Evolutionary conservation across 1,140 invertebrate species (phyloP).

Genomic region (Aradophagus sp.): DNA sequence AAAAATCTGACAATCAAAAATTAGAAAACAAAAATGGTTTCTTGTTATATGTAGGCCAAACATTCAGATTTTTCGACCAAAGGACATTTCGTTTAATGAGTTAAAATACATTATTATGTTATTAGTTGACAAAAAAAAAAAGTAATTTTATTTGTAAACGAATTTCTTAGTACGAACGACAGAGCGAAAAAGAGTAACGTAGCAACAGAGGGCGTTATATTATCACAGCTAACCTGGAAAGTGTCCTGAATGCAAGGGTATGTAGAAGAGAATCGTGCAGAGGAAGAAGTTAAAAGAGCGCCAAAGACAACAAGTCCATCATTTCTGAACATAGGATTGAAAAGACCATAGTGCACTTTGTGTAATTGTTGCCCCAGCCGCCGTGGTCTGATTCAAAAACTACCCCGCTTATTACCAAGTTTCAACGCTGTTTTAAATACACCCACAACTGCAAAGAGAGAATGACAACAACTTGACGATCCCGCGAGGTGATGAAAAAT

Average conservation of each 20-base stretch:
- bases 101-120: too few species aligned
- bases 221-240: too few species aligned
- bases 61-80: too few species aligned
- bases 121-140: too few species aligned
- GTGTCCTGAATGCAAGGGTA: slow-evolving; percentile 42
- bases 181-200: too few species aligned
- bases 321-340: slow-evolving; percentile 63
- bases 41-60: too few species aligned
- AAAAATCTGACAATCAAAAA: too few species aligned
- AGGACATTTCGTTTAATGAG: too few species aligned
- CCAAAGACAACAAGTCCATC: slow-evolving; percentile 63
- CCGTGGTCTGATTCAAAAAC: slow-evolving; percentile 59
- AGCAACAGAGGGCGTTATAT: too few species aligned
- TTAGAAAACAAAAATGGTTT: too few species aligned
- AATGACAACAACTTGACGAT: slow-evolving; percentile 46
- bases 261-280: slow-evolving; percentile 26
- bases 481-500: slow-evolving; percentile 26
- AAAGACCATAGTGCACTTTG: slow-evolving; percentile 66
- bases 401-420: slow-evolving; percentile 63
- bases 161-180: too few species aligned
- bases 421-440: slow-evolving; percentile 65
- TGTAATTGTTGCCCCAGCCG: slow-evolving; percentile 68
- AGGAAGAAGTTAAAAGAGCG: slow-evolving; percentile 49
- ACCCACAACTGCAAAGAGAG: slow-evolving; percentile 47
- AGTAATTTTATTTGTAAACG: too few species aligned